Percentiles rank a stretch among this genome's conserved stretches.
Evolutionary conservation across 2,888 invertebrate genomes (phyloP).

Genomic region (Sipunculus nudus): DNA sequence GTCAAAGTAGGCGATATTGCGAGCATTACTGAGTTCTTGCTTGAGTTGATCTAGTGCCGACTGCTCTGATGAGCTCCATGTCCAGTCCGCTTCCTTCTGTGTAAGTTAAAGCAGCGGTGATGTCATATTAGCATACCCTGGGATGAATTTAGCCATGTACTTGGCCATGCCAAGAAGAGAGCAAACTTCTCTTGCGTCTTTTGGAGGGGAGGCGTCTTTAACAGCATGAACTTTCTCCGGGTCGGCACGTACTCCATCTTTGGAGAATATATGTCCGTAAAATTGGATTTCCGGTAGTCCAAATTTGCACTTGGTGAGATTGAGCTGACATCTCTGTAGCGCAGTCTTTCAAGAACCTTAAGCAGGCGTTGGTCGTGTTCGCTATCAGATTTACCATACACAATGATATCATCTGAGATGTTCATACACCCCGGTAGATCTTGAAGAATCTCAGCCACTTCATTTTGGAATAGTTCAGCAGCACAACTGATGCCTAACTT

Average conservation of each 20-base stretch:
- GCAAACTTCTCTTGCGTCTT: slow-evolving; percentile 35
- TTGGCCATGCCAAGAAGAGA: slow-evolving; percentile 42
- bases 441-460: slow-evolving; percentile 8
- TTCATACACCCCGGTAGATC: slow-evolving; percentile 13
- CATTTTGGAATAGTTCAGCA: slow-evolving; percentile 20
- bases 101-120: slow-evolving; percentile 41
- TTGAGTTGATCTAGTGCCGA: too few relatives aligned
- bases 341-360: slow-evolving; percentile 15
- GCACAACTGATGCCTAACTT: slow-evolving; percentile 24
- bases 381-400: slow-evolving; percentile 6
- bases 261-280: slow-evolving; percentile 6
- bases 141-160: slow-evolving; percentile 42
- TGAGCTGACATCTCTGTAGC: slow-evolving; percentile 21
- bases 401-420: slow-evolving; percentile 23
- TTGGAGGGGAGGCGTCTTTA: slow-evolving; percentile 27
- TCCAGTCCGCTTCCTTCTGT: slow-evolving; percentile 18
- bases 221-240: slow-evolving; percentile 38
- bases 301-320: slow-evolving; percentile 24
- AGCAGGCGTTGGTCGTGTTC: slow-evolving; percentile 15
- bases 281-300: background rate
- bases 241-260: slow-evolving; percentile 28
- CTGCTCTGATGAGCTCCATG: slow-evolving; percentile 9
- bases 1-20: too few relatives aligned
- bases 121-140: slow-evolving; percentile 32
- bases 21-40: too few relatives aligned